A percentile compares a stretch with the other conserved stretches of the same genome.
Evolutionary conservation across 1,140 invertebrate genomes (phyloP).

Genomic region (Globodera ellingtonae): DNA sequence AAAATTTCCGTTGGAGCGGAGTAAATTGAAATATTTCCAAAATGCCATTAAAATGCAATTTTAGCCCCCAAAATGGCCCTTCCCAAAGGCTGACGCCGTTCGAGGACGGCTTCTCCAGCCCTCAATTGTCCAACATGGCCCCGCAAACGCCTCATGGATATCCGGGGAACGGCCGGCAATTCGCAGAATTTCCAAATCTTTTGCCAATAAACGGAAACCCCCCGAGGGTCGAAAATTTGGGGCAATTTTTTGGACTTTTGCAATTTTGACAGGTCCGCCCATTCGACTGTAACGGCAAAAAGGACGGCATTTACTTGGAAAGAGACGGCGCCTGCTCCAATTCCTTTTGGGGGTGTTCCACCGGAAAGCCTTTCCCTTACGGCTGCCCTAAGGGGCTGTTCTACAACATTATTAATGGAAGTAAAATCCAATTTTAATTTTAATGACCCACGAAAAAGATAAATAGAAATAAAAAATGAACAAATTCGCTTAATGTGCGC

Average conservation of each 20-base stretch:
- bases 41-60: too few relatives aligned
- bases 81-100: neutral
- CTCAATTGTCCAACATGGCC: neutral
- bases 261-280: neutral
- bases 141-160: neutral
- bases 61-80: too few relatives aligned
- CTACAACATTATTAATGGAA: neutral
- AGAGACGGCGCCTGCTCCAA: neutral
- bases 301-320: constrained; percentile 8
- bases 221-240: neutral
- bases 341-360: constrained; percentile 2
- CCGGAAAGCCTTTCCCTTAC: neutral
- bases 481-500: neutral
- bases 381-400: neutral
- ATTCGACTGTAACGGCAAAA: neutral
- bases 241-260: neutral
- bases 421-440: neutral
- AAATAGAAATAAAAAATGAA: neutral
- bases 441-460: neutral
- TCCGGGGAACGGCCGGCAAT: neutral
- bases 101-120: neutral
- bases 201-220: neutral
- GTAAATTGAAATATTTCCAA: neutral
- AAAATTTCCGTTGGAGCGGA: neutral
- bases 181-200: neutral